Evolutionary conservation across 2,888 invertebrate species (phyloP), one percentile per base, ranked within the genome.

Genomic region (Trichopria drosophilae): DNA sequence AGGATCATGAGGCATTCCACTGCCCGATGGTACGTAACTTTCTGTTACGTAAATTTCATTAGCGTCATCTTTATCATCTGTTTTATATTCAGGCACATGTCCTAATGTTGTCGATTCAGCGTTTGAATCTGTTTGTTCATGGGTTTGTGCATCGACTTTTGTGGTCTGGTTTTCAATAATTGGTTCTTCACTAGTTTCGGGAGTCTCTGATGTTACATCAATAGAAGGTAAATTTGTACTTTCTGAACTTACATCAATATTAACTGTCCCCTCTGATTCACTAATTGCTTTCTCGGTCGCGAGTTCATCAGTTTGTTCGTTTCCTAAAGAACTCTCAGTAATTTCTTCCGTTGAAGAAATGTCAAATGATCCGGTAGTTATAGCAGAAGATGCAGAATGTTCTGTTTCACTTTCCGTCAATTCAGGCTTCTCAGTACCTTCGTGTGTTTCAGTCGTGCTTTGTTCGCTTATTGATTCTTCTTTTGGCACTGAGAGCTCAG

Each of bases 11-110:
- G 53, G 52, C 20, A 63, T 59, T 32, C 62, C 57, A 32, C 54
- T 60, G 12, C 60, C 62, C 22, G 48, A 50, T 4, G 61, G 58
- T 3, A 43, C 36, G 13, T 63, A 65, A 13, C 59, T 61, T 53
- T 67, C 61, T 0, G 68, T 67, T 6, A 68, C 51, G 13, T 62
- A 61, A 19, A 59, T 23, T 19, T 61, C 60, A 3, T 59, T 61
- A 1, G 66, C 60, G 0, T 66, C 57, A 40, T 66, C 68, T 15
- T 63, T 63, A 24, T 72, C 71, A 47, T 74, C 72, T 6, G 68
- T 65, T 40, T 70, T 73, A 15, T 63, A 64, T 35, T 62, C 71
- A 7, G 69, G 68, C 23, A 64, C 60, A 34, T 62, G 59, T 10
- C 65, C 65, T 5, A 65, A 10, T 34, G 47, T 47, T 16, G 53